Percentiles rank a stretch among this genome's conserved stretches.
Conservation (phyloP, 2,797 vertebrate genomes). For the Scyliorhinus canicula region DNA sequence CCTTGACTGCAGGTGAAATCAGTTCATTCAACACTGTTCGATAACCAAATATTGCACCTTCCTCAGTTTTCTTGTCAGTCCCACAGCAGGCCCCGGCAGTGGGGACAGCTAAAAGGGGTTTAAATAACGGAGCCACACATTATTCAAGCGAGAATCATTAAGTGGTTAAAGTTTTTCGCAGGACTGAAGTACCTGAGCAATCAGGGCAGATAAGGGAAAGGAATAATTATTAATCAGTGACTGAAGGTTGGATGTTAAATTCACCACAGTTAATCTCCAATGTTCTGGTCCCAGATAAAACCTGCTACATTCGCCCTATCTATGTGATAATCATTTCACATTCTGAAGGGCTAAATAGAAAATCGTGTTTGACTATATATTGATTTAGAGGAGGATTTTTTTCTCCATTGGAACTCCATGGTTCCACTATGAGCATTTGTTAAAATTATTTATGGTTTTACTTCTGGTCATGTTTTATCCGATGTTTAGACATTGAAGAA, state of each 20-base stretch:
- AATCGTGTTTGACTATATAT: background rate
- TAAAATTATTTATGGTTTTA: background rate
- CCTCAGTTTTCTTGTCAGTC: background rate
- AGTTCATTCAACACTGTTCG: background rate
- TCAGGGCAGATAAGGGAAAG: background rate
- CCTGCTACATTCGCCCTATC: background rate
- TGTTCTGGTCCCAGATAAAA: constrained; percentile 24
- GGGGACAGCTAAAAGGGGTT: background rate
- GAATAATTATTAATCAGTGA: constrained; percentile 6
- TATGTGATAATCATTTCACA: background rate
- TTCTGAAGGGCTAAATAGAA: background rate
- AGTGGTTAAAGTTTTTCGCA: too few species aligned
- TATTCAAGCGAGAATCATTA: background rate
- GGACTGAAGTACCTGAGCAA: background rate
- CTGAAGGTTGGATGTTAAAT: background rate
- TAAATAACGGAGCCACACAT: too few species aligned
- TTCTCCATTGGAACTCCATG: background rate
- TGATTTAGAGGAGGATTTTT: background rate
- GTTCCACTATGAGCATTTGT: background rate
- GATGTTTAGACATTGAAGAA: background rate
- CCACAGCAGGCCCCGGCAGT: background rate
- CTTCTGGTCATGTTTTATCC: background rate
- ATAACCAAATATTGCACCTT: background rate
- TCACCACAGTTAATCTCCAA: background rate
- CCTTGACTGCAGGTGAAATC: background rate